Conservation (phyloP, 2,113 vertebrate species). For the Trogon melanurus region DNA sequence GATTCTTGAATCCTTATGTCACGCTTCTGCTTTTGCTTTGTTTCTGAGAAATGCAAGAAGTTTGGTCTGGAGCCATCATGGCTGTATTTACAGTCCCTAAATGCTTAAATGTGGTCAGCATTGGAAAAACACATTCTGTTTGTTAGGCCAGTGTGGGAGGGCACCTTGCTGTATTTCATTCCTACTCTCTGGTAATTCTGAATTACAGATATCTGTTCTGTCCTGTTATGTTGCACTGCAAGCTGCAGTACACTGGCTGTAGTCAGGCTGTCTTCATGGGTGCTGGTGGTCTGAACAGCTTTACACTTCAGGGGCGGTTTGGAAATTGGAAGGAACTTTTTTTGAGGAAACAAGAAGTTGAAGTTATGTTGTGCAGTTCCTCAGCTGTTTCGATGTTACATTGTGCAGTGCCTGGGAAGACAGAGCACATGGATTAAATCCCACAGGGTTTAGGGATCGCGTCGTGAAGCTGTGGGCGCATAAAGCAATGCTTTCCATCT, state of each 20-base stretch:
- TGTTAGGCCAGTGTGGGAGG: neutral
- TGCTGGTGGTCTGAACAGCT: neutral
- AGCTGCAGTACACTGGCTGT: neutral
- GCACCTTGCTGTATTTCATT: neutral
- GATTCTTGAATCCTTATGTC: neutral
- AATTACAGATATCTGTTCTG: neutral
- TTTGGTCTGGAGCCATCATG: neutral
- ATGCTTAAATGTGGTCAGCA: neutral
- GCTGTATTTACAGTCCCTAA: neutral
- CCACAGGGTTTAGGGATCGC: neutral
- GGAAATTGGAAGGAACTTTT: neutral
- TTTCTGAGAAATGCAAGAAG: neutral
- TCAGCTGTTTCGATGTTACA: neutral
- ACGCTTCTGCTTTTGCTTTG: neutral
- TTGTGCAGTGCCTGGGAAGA: rapidly evolving
- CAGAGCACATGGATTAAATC: neutral
- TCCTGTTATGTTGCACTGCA: rapidly evolving
- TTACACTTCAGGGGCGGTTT: neutral
- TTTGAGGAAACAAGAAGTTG: neutral
- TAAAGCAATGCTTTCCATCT: neutral
- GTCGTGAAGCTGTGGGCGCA: neutral
- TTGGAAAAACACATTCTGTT: neutral
- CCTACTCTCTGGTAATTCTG: neutral
- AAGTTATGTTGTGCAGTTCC: neutral
- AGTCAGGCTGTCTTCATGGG: neutral